Base-by-base conservation (phyloP, 2,113 vertebrate genomes). In the Gasterosteus aculeatus region DNA sequence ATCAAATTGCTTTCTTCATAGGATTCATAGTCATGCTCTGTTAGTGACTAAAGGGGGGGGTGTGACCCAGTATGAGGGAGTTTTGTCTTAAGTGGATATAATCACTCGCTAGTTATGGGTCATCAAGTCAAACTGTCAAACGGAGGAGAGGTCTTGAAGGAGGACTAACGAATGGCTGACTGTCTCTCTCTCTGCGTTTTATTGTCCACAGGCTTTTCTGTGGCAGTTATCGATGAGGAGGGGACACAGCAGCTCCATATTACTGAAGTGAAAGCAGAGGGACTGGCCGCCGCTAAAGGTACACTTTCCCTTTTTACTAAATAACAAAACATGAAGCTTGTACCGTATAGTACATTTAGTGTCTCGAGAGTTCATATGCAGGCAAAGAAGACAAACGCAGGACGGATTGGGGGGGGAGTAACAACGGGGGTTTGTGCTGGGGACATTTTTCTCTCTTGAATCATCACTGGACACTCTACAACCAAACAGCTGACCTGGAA, bases 271-370 rank as follows among this genome's bases (percentile, higher is more conserved):
- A 98, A 95, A 90, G 89, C 93, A 53, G 95, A 94, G 0, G 96
- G 98, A 29, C 89, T 99, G 70, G 97, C 97, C 53, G 95, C 95
- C 56, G 95, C 93, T 72, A 96, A 96, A 95, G 98, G 98, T 98
- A 73, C 9, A 49, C 9, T 16, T 78, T 59, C 59, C 7, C 59
- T n/a, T n/a, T 82, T 65, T 53, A 14, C 57, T 57, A 0, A 71
- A 69, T 9, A 70, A 35, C 26, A 7, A 61, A 59, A 57, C 5
- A 16, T 26, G 15, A 68, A 33, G 2, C 35, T 22, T 72, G 35
- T 18, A n/a, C 15, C 65, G n/a, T 19, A 22, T 5, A 38, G 1
- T 47, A 39, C 12, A 29, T 47, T 62, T 3, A 22, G 11, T 62
- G 5, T 62, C 47, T 29, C 14, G 1, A n/a, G 33, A 63, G 16